These are phyloP conservation scores for Plutomurus gul DNA, from an alignment of 1,140 invertebrate species.

Conservation along the genomic window DNA sequence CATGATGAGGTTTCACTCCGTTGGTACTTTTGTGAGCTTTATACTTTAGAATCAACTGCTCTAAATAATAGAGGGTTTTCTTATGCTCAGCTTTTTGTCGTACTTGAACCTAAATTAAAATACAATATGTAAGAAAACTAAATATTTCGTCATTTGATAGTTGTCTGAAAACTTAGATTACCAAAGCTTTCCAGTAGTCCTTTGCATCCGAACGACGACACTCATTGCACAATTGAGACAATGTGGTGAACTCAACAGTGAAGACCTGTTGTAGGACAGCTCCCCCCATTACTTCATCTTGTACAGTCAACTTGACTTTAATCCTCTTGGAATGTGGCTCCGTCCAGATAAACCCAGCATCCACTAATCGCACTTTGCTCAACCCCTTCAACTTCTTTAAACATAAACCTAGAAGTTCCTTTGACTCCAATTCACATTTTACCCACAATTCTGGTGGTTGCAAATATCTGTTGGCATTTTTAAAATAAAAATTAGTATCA, in stretches of 20 bases:
- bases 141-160: too few relatives aligned
- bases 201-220: conserved; percentile 97
- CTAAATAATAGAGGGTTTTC: conserved; percentile 97
- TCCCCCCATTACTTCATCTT: conserved; percentile 86
- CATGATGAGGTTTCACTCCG: conserved; percentile 91
- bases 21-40: conserved; percentile 88
- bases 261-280: conserved; percentile 89
- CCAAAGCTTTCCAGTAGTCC: conserved; percentile 92
- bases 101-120: conserved; percentile 71
- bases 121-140: neutral
- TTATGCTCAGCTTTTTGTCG: conserved; percentile 88
- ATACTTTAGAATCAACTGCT: conserved; percentile 96
- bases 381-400: conserved; percentile 92
- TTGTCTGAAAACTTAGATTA: conserved; percentile 60
- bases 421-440: conserved; percentile 84
- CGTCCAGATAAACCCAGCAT: conserved; percentile 98
- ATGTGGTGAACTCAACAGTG: conserved; percentile 89
- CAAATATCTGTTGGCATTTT: conserved; percentile 71
- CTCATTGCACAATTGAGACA: conserved; percentile 95
- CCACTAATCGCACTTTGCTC: conserved; percentile 84
- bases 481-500: neutral
- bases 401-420: conserved; percentile 89
- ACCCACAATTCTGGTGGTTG: conserved; percentile 93
- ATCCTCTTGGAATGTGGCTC: conserved; percentile 98
- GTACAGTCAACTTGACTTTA: conserved; percentile 96